A percentile compares a stretch with the other conserved stretches of the same genome.
phyloP scores from a whole-genome alignment of 2,888 invertebrate genomes.

The Falcaria lacertinaria region DNA sequence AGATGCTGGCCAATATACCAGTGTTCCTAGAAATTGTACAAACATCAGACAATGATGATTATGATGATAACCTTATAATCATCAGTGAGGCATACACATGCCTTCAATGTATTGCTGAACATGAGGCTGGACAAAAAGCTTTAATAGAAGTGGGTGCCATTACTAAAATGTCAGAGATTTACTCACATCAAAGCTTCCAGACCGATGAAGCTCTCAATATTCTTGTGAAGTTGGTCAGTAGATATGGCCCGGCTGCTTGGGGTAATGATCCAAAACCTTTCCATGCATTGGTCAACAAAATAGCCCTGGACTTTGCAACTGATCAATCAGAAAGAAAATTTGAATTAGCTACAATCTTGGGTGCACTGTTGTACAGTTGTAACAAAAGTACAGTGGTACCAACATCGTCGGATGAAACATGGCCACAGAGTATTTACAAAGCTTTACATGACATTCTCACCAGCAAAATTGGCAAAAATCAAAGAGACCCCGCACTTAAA shows the following conservation, averaged over 20 bases:
- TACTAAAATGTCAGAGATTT: constrained; percentile 90
- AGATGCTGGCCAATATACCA: constrained; percentile 90
- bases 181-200: constrained; percentile 92
- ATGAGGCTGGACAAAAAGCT: constrained; percentile 88
- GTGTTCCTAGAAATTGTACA: constrained; percentile 91
- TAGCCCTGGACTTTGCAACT: constrained; percentile 92
- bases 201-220: constrained; percentile 93
- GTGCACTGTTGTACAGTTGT: constrained; percentile 86
- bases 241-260: constrained; percentile 88
- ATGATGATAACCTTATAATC: constrained; percentile 91
- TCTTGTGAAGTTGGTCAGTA: constrained; percentile 85
- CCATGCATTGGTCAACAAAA: constrained; percentile 89
- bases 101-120: constrained; percentile 88
- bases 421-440: constrained; percentile 90
- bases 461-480: constrained; percentile 92
- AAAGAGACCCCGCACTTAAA: constrained; percentile 93
- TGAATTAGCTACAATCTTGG: constrained; percentile 89
- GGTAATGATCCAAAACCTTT: constrained; percentile 88
- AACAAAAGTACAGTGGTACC: constrained; percentile 83
- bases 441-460: constrained; percentile 90
- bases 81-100: constrained; percentile 93
- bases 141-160: constrained; percentile 88
- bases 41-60: constrained; percentile 89
- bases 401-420: constrained; percentile 85
- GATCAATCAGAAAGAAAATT: constrained; percentile 94